Evolutionary conservation across 2,888 invertebrate species (phyloP).

Genomic region (Tricholauxania praeusta): DNA sequence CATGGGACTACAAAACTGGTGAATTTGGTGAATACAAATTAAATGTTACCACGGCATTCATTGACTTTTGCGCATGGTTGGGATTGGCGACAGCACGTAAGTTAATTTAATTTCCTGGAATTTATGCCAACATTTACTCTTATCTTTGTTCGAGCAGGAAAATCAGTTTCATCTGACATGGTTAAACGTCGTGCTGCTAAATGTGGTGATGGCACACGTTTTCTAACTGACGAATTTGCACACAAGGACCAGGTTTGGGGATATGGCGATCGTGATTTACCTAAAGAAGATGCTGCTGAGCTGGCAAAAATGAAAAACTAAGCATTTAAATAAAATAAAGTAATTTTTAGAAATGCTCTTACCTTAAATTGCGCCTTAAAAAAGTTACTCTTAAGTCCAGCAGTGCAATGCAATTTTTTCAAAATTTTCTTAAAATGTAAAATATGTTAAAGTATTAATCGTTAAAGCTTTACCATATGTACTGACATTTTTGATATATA

Average conservation of each 20-base stretch:
- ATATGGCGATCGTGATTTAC: constrained; percentile 74
- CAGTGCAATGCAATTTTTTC: background rate
- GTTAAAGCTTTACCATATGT: too few species aligned
- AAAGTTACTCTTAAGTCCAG: background rate
- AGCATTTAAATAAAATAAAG: constrained; percentile 17
- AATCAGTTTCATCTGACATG: constrained; percentile 73
- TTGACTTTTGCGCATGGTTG: constrained; percentile 81
- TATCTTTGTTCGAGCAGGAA: constrained; percentile 58
- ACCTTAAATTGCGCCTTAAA: background rate
- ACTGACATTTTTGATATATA: too few species aligned
- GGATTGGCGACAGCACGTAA: constrained; percentile 86
- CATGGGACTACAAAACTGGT: constrained; percentile 78
- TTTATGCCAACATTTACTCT: background rate
- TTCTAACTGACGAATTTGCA: constrained; percentile 62
- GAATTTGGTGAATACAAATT: constrained; percentile 74
- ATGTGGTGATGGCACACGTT: constrained; percentile 73
- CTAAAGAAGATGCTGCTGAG: constrained; percentile 71
- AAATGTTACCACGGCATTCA: constrained; percentile 84
- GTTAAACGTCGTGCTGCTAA: constrained; percentile 71
- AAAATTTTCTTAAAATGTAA: too few species aligned
- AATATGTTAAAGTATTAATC: too few species aligned
- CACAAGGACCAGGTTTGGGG: constrained; percentile 72
- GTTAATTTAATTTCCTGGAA: constrained; percentile 47
- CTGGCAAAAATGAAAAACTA: constrained; percentile 70
- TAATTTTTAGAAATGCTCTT: background rate